Base-by-base conservation (phyloP, 2,888 invertebrate genomes). In the Ectemnius cavifrons region DNA sequence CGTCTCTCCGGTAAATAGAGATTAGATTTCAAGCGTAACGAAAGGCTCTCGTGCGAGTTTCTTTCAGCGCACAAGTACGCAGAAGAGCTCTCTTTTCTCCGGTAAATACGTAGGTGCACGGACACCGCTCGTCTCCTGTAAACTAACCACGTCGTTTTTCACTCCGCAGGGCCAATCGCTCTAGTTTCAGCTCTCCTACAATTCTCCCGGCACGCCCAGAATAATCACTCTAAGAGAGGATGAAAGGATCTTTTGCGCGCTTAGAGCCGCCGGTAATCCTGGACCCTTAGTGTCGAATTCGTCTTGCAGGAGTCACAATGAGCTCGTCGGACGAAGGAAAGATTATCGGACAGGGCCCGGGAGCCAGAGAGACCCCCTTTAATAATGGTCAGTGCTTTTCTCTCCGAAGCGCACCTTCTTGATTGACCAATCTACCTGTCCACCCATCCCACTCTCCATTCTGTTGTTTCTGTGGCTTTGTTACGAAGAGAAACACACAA, bases 141-240 rank as follows among this genome's bases (percentile, higher is more conserved):
- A 37, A 37, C 37, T 37, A 4, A 58, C 59, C 67, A 61, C 62
- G 56, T 77, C 67, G 60, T 70, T 80, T 70, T 74, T 71, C 68
- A 75, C 75, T 64, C 72, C 62, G 62, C 60, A 64, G 63, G 69
- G 52, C 57, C 61, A 16, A 47, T 52, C 63, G 61, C 47, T 74
- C 71, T 14, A 66, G 70, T 73, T 67, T 63, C 57, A 64, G 58
- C 63, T 72, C 74, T 46, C 58, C 52, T 18, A 58, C 56, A 66
- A 57, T 71, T 71, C 67, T 75, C 67, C 28, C 67, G 71, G 79
- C 65, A 77, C 74, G 70, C 70, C 65, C 73, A 67, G 69, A 63
- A 80, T 79, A 79, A 82, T 82, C 74, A 79, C 68, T 76, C 37
- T 62, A 63, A 65, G 11, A 60, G 63, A 73, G 71, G 67, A 76